Evolutionary conservation across 2,113 vertebrate species (phyloP), one percentile per base, ranked within the genome.

Genomic region (Collichthys lucidus): DNA sequence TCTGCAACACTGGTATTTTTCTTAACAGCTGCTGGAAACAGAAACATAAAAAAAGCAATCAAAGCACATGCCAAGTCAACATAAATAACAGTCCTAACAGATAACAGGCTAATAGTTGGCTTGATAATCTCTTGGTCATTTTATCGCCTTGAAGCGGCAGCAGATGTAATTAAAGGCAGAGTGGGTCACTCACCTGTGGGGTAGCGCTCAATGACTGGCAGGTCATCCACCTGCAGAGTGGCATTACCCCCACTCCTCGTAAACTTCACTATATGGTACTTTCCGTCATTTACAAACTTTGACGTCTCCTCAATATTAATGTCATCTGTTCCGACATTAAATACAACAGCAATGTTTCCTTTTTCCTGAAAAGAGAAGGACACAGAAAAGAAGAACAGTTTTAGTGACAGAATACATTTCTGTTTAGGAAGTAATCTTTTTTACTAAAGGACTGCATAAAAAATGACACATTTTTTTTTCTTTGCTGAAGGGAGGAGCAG

Each of bases 181-280:
- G 35, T n/a, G 52, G 85, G 62, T 79, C 80, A 90, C 97, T 97
- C 96, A 99, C 98, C 98, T 98, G 97, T 97, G 80, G 98, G 98
- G 92, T 98, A 99, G 61, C 98, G 97, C 94, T 99, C 98, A 78
- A 99, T 99, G 94, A 99, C 95, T 1, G 98, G 98, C 95, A 98
- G 97, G 96, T 97, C 98, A 96, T 99, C 98, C 96, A 99, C 97
- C 96, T 99, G 98, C 80, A 99, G 96, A 2, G 98, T 99, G 96
- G 98, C 98, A 91, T 99, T 99, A 94, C 98, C 98, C 60, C 98
- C 98, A 89, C 98, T 99, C 93, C 98, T 94, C 1, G 98, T 99
- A 95, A 99, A 99, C 94, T 97, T 98, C 87, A 99, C 97, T 95
- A 98, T 96, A 78, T 99, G 98, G 96, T 99, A 99, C 93, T 98